These are phyloP conservation scores for Drosophila pseudoananassae DNA, from an alignment of 1,140 invertebrate genomes.

Conservation along the genomic window DNA sequence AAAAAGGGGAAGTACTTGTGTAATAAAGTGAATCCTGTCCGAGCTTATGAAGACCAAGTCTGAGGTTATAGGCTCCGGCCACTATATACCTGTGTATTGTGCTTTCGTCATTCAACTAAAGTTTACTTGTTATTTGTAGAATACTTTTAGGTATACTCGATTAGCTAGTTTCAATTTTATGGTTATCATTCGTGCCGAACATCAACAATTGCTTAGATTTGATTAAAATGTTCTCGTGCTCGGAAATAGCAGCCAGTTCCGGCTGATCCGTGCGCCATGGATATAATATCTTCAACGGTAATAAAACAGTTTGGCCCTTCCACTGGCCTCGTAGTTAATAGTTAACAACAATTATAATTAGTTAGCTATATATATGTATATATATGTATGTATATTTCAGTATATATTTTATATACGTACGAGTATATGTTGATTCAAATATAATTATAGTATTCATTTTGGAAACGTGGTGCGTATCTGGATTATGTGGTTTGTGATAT, in stretches of 20 bases:
- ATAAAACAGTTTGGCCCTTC: conserved; percentile 64
- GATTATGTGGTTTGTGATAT: conserved; percentile 73
- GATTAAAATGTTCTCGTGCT: conserved; percentile 63
- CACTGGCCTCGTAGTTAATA: conserved; percentile 31
- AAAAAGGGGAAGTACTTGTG: not conserved
- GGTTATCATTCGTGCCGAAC: conserved; percentile 71
- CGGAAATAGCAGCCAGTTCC: conserved; percentile 23
- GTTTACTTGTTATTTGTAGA: conserved; percentile 10
- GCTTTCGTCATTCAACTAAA: conserved; percentile 19
- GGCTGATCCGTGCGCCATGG: conserved; percentile 47
- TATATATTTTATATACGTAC: conserved; percentile 22
- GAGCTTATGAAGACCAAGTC: conserved; percentile 73
- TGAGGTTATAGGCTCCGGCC: conserved; percentile 72
- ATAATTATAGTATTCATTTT: conserved; percentile 48
- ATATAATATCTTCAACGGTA: conserved; percentile 81
- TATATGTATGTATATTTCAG: conserved; percentile 19
- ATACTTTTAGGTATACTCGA: conserved; percentile 27
- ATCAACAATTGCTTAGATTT: conserved; percentile 78
- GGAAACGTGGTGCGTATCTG: conserved; percentile 57
- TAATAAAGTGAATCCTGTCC: not conserved
- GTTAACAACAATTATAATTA: conserved; percentile 62
- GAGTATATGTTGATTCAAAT: conserved; percentile 40
- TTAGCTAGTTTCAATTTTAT: conserved; percentile 48
- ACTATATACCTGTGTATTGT: conserved; percentile 54
- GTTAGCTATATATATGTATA: conserved; percentile 35